Evolutionary conservation across 2,888 invertebrate genomes (phyloP), one percentile per base, ranked within the genome.

Genomic region (Anarsia innoxiella): DNA sequence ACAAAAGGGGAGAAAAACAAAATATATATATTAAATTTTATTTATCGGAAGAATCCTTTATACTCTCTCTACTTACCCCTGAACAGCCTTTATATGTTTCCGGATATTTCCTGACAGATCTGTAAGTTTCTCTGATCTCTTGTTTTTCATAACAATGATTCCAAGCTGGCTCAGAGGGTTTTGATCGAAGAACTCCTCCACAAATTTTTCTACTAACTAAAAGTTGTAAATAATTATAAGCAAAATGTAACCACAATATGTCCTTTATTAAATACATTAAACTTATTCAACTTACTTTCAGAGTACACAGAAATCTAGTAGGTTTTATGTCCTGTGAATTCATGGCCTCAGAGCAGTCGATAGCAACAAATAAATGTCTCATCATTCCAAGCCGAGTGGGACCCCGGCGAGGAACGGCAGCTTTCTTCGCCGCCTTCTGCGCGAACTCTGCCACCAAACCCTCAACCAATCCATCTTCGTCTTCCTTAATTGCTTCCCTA

Each of bases 101-200:
- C 91, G 89, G 2, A 90, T 85, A 68, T 93, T 94, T 53, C 98
- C 98, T 43, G 95, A 93, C 23, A 99, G 83, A 49, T 97, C 96
- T 29, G 94, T 93, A 2, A 97, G 78, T 77, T 93, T 95, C 63
- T 99, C 98, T 1, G 97, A 96, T 51, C 96, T 87, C 74, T 99
- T 99, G 65, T 97, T 97, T 59, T 93, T 92, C 61, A 97, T 93
- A 6, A 91, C 86, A 46, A 99, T 93, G 23, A 99, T 84, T 13
- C 99, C 99, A 47, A 99, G 83, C 75, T 99, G 99, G 66, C 98
- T 97, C 36, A 99, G 93, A 6, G 99, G 99, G 78, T 99, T 99
- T 73, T 98, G 97, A 75, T 99, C 98, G 74, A 99, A 98, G 68
- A 95, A 99, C 69, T 98, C 97, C 54, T 97, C 95, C 40, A 99